Evolutionary conservation across 2,797 vertebrate genomes (phyloP).

Genomic region (Allenopithecus nigroviridis): DNA sequence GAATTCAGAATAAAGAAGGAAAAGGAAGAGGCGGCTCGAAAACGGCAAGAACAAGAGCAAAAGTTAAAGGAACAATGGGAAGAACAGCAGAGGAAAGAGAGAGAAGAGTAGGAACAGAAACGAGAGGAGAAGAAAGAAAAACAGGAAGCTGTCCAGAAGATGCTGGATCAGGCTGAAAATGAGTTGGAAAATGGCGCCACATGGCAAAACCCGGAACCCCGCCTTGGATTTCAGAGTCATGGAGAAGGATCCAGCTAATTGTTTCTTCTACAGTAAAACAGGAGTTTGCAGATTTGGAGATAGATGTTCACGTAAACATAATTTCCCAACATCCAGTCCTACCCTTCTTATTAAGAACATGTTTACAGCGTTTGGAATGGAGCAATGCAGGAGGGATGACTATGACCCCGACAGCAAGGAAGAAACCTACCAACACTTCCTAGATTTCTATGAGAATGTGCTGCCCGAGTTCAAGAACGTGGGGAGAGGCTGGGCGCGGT

Average conservation of each 20-base stretch:
- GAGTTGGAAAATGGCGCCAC: slow-evolving; percentile 92
- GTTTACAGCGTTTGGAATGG: too few species aligned
- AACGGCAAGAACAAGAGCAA: slow-evolving; percentile 91
- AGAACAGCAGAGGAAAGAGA: slow-evolving; percentile 90
- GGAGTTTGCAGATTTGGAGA: slow-evolving; percentile 86
- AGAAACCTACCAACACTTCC: too few species aligned
- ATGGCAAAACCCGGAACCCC: slow-evolving; percentile 95
- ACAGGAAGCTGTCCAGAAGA: slow-evolving; percentile 99
- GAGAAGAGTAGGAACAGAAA: slow-evolving; percentile 88
- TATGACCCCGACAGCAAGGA: too few species aligned
- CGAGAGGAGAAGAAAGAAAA: slow-evolving; percentile 91
- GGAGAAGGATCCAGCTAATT: slow-evolving; percentile 81
- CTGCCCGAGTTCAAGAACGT: not conserved
- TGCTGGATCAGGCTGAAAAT: slow-evolving; percentile 97
- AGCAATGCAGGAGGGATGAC: too few species aligned
- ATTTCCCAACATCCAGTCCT: not conserved
- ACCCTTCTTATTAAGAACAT: too few species aligned
- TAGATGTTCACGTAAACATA: slow-evolving; percentile 84
- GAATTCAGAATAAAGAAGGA: slow-evolving; percentile 72
- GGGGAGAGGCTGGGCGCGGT: not conserved
- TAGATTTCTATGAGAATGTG: too few species aligned
- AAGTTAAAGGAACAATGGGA: slow-evolving; percentile 95
- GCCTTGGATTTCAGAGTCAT: slow-evolving; percentile 87
- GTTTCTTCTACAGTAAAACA: too few species aligned
- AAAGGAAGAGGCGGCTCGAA: slow-evolving; percentile 89